These are phyloP conservation scores for Cosmorhoe ocellata DNA, from an alignment of 2,888 invertebrate species.

Conservation along the genomic window DNA sequence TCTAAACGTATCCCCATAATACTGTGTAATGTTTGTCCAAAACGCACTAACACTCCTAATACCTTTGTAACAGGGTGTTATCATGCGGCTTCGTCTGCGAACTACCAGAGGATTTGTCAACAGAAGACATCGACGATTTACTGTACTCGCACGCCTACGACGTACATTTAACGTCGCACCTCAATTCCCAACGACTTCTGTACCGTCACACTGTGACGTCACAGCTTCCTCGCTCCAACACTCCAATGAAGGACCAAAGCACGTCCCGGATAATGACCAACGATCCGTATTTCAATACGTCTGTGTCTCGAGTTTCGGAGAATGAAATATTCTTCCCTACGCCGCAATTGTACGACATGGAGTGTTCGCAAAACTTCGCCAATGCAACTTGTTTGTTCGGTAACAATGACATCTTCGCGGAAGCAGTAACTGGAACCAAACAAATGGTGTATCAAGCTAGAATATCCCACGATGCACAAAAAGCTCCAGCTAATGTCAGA, in stretches of 20 bases:
- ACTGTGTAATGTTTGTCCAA: too few relatives aligned
- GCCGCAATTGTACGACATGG: constrained; percentile 73
- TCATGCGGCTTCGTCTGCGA: constrained; percentile 85
- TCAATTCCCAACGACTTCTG: constrained; percentile 59
- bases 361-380: constrained; percentile 57
- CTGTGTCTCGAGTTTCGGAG: constrained; percentile 81
- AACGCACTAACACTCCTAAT: too few relatives aligned
- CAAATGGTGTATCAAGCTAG: constrained; percentile 53
- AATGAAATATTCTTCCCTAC: constrained; percentile 84
- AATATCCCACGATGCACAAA: constrained; percentile 58
- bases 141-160: constrained; percentile 79
- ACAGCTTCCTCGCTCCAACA: constrained; percentile 46
- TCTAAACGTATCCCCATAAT: too few relatives aligned
- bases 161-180: constrained; percentile 71
- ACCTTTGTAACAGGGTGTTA: constrained; percentile 58
- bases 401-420: constrained; percentile 53
- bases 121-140: constrained; percentile 70
- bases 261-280: constrained; percentile 80
- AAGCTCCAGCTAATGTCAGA: constrained; percentile 49
- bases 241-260: constrained; percentile 73
- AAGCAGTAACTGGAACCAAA: constrained; percentile 49
- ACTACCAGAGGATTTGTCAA: constrained; percentile 59
- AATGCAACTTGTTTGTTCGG: constrained; percentile 67
- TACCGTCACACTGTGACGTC: constrained; percentile 71
- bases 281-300: constrained; percentile 81